These are phyloP conservation scores for Habropoda laboriosa DNA, from an alignment of 1,140 invertebrate species.

Conservation along the genomic window DNA sequence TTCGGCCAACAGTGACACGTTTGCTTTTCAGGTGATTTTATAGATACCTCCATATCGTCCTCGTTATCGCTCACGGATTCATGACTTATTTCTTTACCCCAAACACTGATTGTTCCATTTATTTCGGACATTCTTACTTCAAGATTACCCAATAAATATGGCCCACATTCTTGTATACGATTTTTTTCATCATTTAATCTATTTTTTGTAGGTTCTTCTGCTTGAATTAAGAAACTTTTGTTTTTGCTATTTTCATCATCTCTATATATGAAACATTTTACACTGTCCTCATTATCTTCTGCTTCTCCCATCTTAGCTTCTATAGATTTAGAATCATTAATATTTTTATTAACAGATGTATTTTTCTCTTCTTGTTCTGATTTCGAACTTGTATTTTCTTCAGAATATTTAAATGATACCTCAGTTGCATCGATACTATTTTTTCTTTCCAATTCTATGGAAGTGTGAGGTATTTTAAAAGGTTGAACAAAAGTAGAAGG, in stretches of 20 bases:
- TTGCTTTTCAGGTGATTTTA: slow-evolving; percentile 27
- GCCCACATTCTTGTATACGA: slow-evolving; percentile 74
- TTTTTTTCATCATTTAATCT: slow-evolving; percentile 56
- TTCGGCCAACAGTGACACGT: slow-evolving; percentile 57
- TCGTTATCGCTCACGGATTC: slow-evolving; percentile 49
- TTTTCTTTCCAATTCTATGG: slow-evolving; percentile 50
- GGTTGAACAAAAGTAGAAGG: slow-evolving; percentile 57
- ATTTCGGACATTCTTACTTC: slow-evolving; percentile 79
- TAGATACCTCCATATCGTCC: slow-evolving; percentile 61
- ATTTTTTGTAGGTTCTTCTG: slow-evolving; percentile 65
- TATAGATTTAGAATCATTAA: slow-evolving; percentile 1
- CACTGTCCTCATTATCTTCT: slow-evolving; percentile 60
- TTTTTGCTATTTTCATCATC: slow-evolving; percentile 74
- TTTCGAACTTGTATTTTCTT: slow-evolving; percentile 4
- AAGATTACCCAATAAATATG: slow-evolving; percentile 78
- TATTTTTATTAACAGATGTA: slow-evolving; percentile 18
- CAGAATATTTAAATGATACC: slow-evolving; percentile 21
- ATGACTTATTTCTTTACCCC: slow-evolving; percentile 76
- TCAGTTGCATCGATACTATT: slow-evolving; percentile 7
- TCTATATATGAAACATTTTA: slow-evolving; percentile 77
- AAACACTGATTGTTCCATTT: slow-evolving; percentile 79
- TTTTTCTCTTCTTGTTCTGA: slow-evolving; percentile 10
- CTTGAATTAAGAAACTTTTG: slow-evolving; percentile 77
- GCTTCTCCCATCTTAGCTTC: slow-evolving; percentile 52
- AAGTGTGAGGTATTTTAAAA: slow-evolving; percentile 72